phyloP scores from a whole-genome alignment of 2,113 vertebrate genomes.

The Pheucticus melanocephalus region DNA sequence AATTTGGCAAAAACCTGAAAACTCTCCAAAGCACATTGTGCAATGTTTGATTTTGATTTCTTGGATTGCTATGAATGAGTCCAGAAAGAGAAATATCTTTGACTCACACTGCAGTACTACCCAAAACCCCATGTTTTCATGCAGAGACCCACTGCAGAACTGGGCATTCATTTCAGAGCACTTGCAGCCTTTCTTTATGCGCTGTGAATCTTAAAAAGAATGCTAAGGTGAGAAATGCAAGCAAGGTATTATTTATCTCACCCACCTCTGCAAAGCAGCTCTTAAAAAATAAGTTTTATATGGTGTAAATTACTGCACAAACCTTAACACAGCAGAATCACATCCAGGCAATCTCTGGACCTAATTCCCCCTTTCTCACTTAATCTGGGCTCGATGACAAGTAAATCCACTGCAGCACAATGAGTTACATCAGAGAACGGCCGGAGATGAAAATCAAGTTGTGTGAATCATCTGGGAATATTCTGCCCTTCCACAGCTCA shows the following conservation, averaged over 20 bases:
- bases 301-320: slow-evolving; percentile 60
- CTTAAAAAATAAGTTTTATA: slow-evolving; percentile 35
- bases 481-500: background rate
- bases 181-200: background rate
- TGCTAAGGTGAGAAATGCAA: background rate
- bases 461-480: slow-evolving; percentile 48
- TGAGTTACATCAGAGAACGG: slow-evolving; percentile 27
- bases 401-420: slow-evolving; percentile 47
- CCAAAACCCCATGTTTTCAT: background rate
- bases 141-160: background rate
- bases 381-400: slow-evolving; percentile 43
- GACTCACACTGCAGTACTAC: background rate
- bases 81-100: background rate
- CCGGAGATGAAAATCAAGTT: background rate
- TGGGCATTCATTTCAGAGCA: background rate
- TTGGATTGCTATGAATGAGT: background rate
- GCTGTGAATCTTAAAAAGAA: background rate
- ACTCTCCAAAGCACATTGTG: background rate
- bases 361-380: slow-evolving; percentile 55
- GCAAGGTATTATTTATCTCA: slow-evolving; percentile 4
- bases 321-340: slow-evolving; percentile 50
- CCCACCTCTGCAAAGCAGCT: background rate
- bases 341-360: slow-evolving; percentile 58
- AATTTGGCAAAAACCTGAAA: background rate
- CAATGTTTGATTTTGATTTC: background rate